These are phyloP conservation scores for Catostylus mosaicus DNA, from an alignment of 30 jellyfish, hydroid and myxozoan genomes.

Conservation along the genomic window DNA sequence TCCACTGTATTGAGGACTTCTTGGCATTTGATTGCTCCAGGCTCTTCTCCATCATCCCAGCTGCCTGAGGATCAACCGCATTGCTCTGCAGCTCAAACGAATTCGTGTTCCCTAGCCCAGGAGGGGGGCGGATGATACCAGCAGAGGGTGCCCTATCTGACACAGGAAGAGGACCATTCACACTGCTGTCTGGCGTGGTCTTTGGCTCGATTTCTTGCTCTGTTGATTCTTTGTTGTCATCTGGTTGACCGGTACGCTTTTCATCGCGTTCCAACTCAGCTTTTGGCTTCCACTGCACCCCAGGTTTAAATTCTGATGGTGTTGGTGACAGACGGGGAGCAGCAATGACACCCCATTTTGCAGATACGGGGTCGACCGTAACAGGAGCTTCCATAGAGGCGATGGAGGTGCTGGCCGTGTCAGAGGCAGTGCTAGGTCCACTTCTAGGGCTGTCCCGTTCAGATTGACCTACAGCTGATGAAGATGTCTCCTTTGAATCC, in stretches of 20 bases:
- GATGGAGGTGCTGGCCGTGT: conserved; percentile 7
- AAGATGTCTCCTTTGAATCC: conserved; percentile 49
- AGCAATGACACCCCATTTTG: conserved; percentile 99
- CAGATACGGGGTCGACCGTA: conserved; percentile 96
- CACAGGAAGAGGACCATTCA: conserved; percentile 22
- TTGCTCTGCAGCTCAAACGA: conserved; percentile 35
- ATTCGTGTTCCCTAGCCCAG: conserved; percentile 60
- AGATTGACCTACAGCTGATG: conserved; percentile 37
- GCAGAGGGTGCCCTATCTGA: conserved; percentile 48
- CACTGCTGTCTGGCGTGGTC: neutral
- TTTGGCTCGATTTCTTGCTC: conserved; percentile 16
- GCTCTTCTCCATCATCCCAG: neutral
- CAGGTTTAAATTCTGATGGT: conserved; percentile 98
- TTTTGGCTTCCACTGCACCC: conserved; percentile 97
- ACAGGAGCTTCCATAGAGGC: conserved; percentile 59
- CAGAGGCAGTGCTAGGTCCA: conserved; percentile 18
- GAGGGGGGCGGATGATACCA: conserved; percentile 80
- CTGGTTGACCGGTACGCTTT: conserved; percentile 4
- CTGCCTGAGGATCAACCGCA: conserved; percentile 19
- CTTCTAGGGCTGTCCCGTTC: conserved; percentile 33
- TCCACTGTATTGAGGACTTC: conserved; percentile 42
- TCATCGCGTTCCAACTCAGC: conserved; percentile 80
- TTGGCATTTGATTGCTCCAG: neutral
- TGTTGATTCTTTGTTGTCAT: conserved; percentile 16
- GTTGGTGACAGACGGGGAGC: conserved; percentile 99